Base-by-base conservation (phyloP, 2,888 invertebrate species). In the Abscondita cerata region DNA sequence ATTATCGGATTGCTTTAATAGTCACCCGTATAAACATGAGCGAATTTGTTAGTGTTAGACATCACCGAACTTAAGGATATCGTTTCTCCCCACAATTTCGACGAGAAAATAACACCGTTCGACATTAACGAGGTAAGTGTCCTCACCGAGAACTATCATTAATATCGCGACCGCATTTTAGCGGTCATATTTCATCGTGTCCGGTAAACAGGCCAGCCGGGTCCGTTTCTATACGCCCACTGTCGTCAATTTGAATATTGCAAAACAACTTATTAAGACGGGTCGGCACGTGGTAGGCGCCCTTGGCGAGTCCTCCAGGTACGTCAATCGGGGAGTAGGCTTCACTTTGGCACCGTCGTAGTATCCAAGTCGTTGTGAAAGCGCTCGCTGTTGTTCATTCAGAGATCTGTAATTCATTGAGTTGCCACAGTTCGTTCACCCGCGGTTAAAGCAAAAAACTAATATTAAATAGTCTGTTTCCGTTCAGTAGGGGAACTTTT, bases 281-380 rank as follows among this genome's bases (percentile, higher is more conserved):
- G 52, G 40, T 57, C 52, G 31, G 58, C 67, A 64, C 67, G 64
- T 67, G 67, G 62, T 57, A 47, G 57, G 54, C 67, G 65, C 65
- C 66, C 66, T 65, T 65, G 66, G 64, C 62, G 60, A 67, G 64
- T 68, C 66, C 65, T 64, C 66, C 67, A 68, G 68, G 68, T 68
- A 54, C 57, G 50, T 52, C 59, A 56, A 64, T 61, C 58, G 58
- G 60, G 57, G 62, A 56, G 60, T 59, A 59, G 59, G 52, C 40
- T 50, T 57, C 59, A 59, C 52, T 72, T 76, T 77, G 76, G 76
- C 76, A 75, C 67, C 69, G 67, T 70, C 69, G 66, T 71, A 70
- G 75, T 76, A 76, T 76, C 76, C 76, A 77, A 76, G 72, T 75
- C 74, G 71, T 73, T 70, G 65, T 63, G 68, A 69, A 68, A 66